Percentiles rank a stretch among this genome's conserved stretches.
Conservation (phyloP, 2,888 invertebrate genomes). For the Eupsilia transversa region DNA sequence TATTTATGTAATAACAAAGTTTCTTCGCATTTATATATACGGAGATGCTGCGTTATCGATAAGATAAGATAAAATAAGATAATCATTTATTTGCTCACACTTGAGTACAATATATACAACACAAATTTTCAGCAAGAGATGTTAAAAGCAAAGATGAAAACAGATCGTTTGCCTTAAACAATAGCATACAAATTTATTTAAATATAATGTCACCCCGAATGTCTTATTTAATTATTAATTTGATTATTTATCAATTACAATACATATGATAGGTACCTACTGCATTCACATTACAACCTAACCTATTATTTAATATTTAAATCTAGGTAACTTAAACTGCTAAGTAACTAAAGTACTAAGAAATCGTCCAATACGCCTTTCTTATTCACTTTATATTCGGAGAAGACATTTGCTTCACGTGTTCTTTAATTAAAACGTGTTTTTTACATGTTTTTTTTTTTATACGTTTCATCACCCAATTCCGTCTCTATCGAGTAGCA, state of each 20-base stretch:
- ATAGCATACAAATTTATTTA: no score
- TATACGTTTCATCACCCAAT: no score
- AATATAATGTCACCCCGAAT: no score
- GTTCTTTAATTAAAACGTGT: background rate
- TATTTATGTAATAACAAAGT: conserved; percentile 12
- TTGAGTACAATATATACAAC: no score
- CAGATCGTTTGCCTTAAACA: no score
- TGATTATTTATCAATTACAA: no score
- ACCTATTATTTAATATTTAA: background rate
- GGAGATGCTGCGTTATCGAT: background rate
- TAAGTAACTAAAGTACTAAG: background rate
- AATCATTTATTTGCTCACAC: no score
- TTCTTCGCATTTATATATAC: conserved; percentile 5
- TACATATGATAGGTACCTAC: no score
- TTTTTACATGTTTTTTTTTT: background rate
- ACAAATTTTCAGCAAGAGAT: no score
- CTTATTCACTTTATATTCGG: background rate
- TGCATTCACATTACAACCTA: background rate
- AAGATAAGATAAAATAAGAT: no score
- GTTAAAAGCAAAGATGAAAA: no score
- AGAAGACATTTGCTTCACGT: background rate
- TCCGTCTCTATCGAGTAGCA: background rate
- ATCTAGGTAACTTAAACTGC: background rate
- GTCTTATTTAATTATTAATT: no score
- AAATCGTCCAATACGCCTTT: background rate